These are phyloP conservation scores for Hemitrygon akajei DNA, from an alignment of 2,797 vertebrate genomes.

Conservation along the genomic window DNA sequence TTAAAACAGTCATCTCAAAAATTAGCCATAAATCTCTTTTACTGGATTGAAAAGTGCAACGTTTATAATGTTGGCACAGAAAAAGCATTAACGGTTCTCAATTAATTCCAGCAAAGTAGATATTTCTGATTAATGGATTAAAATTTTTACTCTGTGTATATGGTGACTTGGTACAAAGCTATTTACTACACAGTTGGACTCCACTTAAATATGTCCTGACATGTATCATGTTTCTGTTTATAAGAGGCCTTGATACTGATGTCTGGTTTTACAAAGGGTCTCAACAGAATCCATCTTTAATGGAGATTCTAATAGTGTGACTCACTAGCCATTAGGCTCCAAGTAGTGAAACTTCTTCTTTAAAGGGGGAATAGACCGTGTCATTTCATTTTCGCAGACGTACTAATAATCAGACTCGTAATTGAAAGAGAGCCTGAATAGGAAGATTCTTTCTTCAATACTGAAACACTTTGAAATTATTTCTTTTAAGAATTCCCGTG, in stretches of 20 bases:
- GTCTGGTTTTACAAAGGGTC: background rate
- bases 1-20: background rate
- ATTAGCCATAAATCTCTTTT: slow-evolving; percentile 15
- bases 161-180: background rate
- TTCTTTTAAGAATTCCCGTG: background rate
- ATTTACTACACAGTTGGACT: slow-evolving; percentile 26
- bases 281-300: background rate
- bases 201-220: slow-evolving; percentile 20
- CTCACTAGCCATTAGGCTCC: background rate
- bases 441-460: background rate
- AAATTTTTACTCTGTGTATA: background rate
- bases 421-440: background rate
- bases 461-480: background rate
- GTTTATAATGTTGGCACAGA: background rate
- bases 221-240: background rate
- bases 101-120: slow-evolving; percentile 12
- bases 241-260: background rate
- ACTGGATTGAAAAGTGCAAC: background rate
- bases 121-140: slow-evolving; percentile 18
- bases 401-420: background rate
- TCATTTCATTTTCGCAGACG: background rate
- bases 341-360: background rate
- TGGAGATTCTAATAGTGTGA: background rate
- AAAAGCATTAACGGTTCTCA: slow-evolving; percentile 4
- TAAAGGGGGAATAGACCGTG: background rate